Evolutionary conservation across 2,113 vertebrate genomes (phyloP).

Genomic region (Melanostigma gelatinosum): DNA sequence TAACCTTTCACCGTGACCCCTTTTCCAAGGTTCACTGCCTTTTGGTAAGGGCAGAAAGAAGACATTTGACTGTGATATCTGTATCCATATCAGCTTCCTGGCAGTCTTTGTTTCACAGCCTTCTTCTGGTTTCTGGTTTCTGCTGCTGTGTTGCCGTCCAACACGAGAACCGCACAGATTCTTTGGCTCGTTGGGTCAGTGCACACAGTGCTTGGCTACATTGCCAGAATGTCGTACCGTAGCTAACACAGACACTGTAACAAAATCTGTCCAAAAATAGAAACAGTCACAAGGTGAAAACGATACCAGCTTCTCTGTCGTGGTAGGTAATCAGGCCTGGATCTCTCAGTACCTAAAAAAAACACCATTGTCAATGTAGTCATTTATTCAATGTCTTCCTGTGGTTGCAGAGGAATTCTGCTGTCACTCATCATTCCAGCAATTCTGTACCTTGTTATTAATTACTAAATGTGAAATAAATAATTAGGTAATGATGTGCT

Average conservation of each 20-base stretch:
- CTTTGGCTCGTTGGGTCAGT: slow-evolving; percentile 12
- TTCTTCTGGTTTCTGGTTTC: slow-evolving; percentile 56
- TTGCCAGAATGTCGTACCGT: neutral
- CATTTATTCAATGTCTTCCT: neutral
- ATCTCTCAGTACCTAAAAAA: neutral
- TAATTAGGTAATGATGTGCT: slow-evolving; percentile 71
- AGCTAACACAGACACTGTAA: neutral
- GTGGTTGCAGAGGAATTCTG: neutral
- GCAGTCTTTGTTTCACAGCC: slow-evolving; percentile 55
- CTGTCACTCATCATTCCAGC: slow-evolving; percentile 15
- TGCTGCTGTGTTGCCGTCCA: slow-evolving; percentile 43
- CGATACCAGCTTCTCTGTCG: neutral
- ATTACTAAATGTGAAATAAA: slow-evolving; percentile 58
- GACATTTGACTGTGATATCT: slow-evolving; percentile 51
- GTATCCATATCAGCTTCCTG: slow-evolving; percentile 50
- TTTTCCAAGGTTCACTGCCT: slow-evolving; percentile 49
- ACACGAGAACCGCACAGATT: slow-evolving; percentile 47
- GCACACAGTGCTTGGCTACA: slow-evolving; percentile 13
- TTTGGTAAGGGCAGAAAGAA: slow-evolving; percentile 23
- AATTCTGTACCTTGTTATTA: slow-evolving; percentile 47
- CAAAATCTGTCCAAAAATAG: too few species aligned
- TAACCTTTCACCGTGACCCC: slow-evolving; percentile 54
- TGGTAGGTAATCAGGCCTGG: neutral
- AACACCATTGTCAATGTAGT: neutral
- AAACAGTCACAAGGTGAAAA: neutral